Percentiles rank a stretch among this genome's conserved stretches.
phyloP scores from a whole-genome alignment of 2,113 vertebrate genomes.

The Tragelaphus buxtoni region DNA sequence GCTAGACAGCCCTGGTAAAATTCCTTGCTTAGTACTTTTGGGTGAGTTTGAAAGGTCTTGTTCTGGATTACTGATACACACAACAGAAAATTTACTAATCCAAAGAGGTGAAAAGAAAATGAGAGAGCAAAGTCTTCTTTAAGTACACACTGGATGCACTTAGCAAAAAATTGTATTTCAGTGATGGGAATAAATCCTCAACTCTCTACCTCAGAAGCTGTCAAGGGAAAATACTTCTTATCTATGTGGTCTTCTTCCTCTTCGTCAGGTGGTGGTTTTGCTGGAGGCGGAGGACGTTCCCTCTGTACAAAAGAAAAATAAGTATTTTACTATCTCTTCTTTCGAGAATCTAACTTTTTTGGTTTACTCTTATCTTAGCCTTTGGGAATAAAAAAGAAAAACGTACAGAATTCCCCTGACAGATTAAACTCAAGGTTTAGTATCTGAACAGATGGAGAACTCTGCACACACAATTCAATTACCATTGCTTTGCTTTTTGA shows the following conservation, averaged over 20 bases:
- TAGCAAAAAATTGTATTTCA: neutral
- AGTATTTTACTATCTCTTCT: neutral
- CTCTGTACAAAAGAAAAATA: slow-evolving; percentile 78
- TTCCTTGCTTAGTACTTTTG: neutral
- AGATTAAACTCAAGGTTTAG: neutral
- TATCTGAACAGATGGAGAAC: neutral
- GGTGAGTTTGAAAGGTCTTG: neutral
- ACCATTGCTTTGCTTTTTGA: neutral
- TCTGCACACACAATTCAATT: neutral
- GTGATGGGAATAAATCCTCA: neutral
- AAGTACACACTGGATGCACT: neutral
- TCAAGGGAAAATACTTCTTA: slow-evolving; percentile 70
- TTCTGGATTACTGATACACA: neutral
- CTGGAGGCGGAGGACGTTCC: slow-evolving; percentile 85
- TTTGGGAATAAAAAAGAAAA: neutral
- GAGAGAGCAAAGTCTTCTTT: neutral
- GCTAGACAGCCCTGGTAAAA: neutral
- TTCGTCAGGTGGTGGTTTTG: slow-evolving; percentile 86
- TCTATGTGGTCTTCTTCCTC: slow-evolving; percentile 85
- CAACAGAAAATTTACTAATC: neutral
- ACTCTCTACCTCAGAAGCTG: slow-evolving; percentile 72
- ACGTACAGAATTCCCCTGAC: neutral
- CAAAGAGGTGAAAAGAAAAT: neutral
- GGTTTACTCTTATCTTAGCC: neutral
- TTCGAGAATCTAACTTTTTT: neutral